Evolutionary conservation across 2,113 vertebrate genomes (phyloP).

Genomic region (Motacilla alba): DNA sequence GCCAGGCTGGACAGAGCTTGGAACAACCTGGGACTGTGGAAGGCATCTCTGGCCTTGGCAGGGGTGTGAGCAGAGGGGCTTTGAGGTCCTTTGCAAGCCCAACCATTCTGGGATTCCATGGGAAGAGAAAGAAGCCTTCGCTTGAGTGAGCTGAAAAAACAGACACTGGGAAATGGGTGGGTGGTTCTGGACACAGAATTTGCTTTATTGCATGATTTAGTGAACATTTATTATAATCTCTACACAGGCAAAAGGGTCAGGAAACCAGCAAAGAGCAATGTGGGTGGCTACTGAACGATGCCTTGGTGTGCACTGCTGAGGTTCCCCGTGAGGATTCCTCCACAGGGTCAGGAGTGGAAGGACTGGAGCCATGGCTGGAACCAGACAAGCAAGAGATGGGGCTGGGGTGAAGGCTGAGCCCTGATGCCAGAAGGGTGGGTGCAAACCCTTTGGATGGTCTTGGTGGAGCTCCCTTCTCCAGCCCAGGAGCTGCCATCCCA

Average conservation of each 20-base stretch:
- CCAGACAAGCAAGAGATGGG: neutral
- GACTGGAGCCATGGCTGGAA: neutral
- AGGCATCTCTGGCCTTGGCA: neutral
- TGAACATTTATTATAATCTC: neutral
- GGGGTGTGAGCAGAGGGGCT: fast-evolving
- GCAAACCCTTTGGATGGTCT: neutral
- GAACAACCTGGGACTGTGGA: neutral
- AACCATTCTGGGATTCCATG: neutral
- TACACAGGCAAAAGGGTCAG: neutral
- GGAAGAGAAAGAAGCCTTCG: neutral
- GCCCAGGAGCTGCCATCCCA: neutral
- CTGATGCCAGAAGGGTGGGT: neutral
- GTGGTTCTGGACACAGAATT: neutral
- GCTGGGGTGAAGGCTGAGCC: neutral
- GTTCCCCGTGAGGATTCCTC: neutral
- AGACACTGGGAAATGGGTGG: neutral
- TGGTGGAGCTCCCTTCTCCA: neutral
- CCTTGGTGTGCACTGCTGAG: neutral
- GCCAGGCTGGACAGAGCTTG: neutral
- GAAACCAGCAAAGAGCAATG: neutral
- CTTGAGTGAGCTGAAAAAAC: fast-evolving
- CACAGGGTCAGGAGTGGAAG: neutral
- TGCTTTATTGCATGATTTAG: constrained; percentile 44
- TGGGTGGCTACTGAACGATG: neutral
- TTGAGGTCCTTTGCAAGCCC: neutral